Conservation (phyloP, 2,113 vertebrate genomes). For the Pteruthius melanotis region DNA sequence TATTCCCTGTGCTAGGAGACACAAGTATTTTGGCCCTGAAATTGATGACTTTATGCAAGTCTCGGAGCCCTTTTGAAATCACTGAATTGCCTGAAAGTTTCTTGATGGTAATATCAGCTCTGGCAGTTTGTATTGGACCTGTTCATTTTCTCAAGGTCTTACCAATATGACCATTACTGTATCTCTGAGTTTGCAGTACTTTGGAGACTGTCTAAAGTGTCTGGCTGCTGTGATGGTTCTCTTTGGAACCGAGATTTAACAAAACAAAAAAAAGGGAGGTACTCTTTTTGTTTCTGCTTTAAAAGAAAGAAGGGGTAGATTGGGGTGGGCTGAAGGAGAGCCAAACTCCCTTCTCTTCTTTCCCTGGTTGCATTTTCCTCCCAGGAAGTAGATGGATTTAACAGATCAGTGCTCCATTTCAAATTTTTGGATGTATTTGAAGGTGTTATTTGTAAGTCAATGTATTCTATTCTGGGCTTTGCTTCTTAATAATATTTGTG, state of each 20-base stretch:
- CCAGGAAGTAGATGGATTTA: neutral
- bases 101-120: neutral
- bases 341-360: neutral
- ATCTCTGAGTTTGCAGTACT: neutral
- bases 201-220: neutral
- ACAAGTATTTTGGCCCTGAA: neutral
- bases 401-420: constrained; percentile 46
- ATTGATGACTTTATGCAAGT: neutral
- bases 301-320: neutral
- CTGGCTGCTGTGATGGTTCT: constrained; percentile 29
- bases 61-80: neutral
- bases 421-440: constrained; percentile 19
- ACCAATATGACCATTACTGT: neutral
- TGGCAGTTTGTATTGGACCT: neutral
- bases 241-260: neutral
- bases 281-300: constrained; percentile 3
- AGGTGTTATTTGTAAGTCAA: neutral
- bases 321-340: neutral
- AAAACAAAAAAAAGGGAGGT: neutral
- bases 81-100: neutral
- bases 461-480: constrained; percentile 7
- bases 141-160: neutral
- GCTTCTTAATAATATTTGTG: constrained; percentile 12
- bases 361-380: neutral
- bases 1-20: neutral